Evolutionary conservation across 2,888 invertebrate genomes (phyloP).

Genomic region (Ischnus inquisitorius): DNA sequence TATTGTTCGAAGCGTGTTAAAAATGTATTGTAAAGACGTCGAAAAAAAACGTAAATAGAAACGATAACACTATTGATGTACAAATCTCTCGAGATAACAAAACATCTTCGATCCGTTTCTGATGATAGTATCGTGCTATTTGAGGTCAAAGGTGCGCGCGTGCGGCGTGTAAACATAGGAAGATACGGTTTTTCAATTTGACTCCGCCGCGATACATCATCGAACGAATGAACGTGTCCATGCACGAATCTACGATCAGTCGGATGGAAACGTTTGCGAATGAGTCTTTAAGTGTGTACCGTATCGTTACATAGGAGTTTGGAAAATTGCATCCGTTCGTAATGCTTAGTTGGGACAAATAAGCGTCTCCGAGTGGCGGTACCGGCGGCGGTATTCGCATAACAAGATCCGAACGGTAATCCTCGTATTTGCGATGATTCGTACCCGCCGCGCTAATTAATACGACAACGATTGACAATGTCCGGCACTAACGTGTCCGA

Average conservation of each 20-base stretch:
- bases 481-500: neutral
- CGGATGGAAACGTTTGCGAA: neutral
- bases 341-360: neutral
- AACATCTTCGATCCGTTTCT: too few species aligned
- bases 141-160: too few species aligned
- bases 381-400: neutral
- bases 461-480: neutral
- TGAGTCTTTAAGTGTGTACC: neutral
- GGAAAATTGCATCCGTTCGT: slow-evolving; percentile 4
- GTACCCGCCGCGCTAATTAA: neutral
- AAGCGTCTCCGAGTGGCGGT: neutral
- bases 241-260: neutral
- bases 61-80: too few species aligned
- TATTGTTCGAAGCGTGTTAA: too few species aligned
- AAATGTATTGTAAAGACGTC: too few species aligned
- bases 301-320: neutral
- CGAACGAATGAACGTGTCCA: neutral
- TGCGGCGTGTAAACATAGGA: neutral
- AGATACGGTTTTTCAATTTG: neutral
- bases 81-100: too few species aligned
- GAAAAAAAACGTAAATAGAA: too few species aligned
- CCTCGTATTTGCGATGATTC: neutral
- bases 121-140: too few species aligned
- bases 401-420: too few species aligned
- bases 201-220: neutral